Percentiles rank a stretch among this genome's conserved stretches.
These are phyloP conservation scores for Elephas maximus DNA, from an alignment of 2,113 vertebrate genomes.

Conservation along the genomic window DNA sequence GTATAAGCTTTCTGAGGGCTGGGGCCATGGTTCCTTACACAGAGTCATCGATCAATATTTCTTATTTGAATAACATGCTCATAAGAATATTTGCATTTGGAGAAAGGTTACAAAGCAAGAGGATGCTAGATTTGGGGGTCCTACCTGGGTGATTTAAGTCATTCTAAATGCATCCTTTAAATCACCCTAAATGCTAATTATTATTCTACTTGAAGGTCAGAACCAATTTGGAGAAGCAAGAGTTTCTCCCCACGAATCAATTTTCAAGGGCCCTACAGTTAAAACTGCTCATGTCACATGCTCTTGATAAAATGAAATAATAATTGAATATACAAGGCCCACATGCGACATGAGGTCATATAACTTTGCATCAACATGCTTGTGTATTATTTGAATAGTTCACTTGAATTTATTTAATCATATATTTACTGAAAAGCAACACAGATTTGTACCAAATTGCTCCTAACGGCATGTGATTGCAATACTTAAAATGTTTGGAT, in stretches of 20 bases:
- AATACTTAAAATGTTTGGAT: constrained; percentile 70
- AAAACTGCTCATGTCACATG: background rate
- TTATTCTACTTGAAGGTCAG: constrained; percentile 52
- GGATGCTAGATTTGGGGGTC: background rate
- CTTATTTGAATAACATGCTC: background rate
- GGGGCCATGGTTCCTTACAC: background rate
- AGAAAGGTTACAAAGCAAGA: background rate
- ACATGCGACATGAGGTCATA: background rate
- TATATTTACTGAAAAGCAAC: constrained; percentile 67
- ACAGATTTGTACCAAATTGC: constrained; percentile 49
- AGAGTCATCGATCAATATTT: background rate
- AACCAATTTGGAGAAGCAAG: constrained; percentile 58
- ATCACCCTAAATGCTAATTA: constrained; percentile 49
- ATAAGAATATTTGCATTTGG: constrained; percentile 4
- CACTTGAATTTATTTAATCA: constrained; percentile 63
- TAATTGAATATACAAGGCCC: constrained; percentile 52
- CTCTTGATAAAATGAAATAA: constrained; percentile 70
- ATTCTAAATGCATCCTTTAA: constrained; percentile 36
- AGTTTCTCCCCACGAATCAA: constrained; percentile 59
- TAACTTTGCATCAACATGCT: constrained; percentile 42
- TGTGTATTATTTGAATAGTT: constrained; percentile 29
- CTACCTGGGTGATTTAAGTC: constrained; percentile 33
- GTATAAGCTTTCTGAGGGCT: background rate
- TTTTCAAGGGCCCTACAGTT: constrained; percentile 36
- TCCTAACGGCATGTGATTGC: constrained; percentile 67